phyloP scores from a whole-genome alignment of 2,888 invertebrate species.

The Cephus runcator region DNA sequence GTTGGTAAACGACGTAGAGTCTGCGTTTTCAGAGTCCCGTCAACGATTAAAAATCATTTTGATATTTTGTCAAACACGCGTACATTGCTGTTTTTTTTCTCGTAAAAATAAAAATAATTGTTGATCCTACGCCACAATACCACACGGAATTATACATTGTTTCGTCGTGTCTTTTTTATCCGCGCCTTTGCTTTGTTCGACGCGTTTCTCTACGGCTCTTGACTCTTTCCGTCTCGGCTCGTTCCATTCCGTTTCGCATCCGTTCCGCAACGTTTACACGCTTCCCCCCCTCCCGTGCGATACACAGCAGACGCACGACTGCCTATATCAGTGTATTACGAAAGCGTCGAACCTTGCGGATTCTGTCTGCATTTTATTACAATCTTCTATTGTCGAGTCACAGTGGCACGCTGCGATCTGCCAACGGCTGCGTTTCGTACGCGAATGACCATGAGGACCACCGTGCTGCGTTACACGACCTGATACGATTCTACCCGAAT shows the following conservation, averaged over 20 bases:
- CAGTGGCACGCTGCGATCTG: background rate
- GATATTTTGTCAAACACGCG: background rate
- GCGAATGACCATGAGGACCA: background rate
- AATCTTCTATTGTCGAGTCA: background rate
- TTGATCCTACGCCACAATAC: background rate
- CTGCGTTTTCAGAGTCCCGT: background rate
- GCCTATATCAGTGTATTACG: background rate
- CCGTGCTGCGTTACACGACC: background rate
- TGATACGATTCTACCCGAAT: background rate
- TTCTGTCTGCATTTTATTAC: background rate
- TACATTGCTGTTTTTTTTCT: background rate
- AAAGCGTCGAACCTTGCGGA: background rate
- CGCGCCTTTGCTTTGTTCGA: background rate
- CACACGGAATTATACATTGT: background rate
- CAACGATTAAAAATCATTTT: background rate
- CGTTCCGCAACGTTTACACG: background rate
- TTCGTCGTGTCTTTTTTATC: background rate
- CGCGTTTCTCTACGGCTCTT: background rate
- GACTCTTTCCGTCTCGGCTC: background rate
- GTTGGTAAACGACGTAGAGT: background rate
- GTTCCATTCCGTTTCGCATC: background rate
- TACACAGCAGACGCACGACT: background rate
- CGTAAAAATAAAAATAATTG: background rate
- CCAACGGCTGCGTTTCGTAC: background rate
- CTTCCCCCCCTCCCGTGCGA: background rate